Percentiles rank a stretch among this genome's conserved stretches.
Conservation (phyloP, 2,888 invertebrate species). For the Fragum fragum region DNA sequence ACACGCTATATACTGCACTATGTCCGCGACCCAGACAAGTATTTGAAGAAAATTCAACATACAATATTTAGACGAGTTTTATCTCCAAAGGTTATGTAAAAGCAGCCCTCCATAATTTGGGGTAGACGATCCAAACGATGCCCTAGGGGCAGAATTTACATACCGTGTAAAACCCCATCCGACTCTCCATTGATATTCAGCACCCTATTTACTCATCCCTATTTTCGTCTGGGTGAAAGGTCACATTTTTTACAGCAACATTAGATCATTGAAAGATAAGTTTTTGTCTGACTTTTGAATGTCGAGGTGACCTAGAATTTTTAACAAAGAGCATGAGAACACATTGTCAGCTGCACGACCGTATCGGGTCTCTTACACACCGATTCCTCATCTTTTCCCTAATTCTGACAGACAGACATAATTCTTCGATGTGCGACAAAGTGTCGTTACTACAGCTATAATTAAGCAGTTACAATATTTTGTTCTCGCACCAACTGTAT, state of each 20-base stretch:
- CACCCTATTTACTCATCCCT: conserved; percentile 12
- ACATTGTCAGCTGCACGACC: too few relatives aligned
- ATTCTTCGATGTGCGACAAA: too few relatives aligned
- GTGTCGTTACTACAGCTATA: too few relatives aligned
- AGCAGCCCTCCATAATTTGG: neutral
- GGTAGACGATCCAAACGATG: neutral
- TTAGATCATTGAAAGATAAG: conserved; percentile 15
- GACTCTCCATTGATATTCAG: conserved; percentile 2
- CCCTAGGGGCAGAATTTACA: conserved; percentile 14
- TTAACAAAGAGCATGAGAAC: neutral
- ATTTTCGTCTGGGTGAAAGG: conserved; percentile 22
- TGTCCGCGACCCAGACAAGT: too few relatives aligned
- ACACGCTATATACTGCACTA: too few relatives aligned
- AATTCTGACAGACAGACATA: too few relatives aligned
- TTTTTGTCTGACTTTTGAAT: neutral
- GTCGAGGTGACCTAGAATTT: neutral
- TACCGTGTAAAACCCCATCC: neutral
- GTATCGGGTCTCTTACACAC: too few relatives aligned
- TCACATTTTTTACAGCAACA: conserved; percentile 6
- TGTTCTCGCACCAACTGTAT: too few relatives aligned
- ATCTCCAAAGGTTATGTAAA: conserved; percentile 2
- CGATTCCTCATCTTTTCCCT: too few relatives aligned
- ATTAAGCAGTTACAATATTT: too few relatives aligned
- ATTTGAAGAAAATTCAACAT: too few relatives aligned
- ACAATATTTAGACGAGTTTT: too few relatives aligned